A percentile compares a stretch with the other conserved stretches of the same genome.
Evolutionary conservation across 2,113 vertebrate genomes (phyloP).

Genomic region (Chascanopsetta lugubris): DNA sequence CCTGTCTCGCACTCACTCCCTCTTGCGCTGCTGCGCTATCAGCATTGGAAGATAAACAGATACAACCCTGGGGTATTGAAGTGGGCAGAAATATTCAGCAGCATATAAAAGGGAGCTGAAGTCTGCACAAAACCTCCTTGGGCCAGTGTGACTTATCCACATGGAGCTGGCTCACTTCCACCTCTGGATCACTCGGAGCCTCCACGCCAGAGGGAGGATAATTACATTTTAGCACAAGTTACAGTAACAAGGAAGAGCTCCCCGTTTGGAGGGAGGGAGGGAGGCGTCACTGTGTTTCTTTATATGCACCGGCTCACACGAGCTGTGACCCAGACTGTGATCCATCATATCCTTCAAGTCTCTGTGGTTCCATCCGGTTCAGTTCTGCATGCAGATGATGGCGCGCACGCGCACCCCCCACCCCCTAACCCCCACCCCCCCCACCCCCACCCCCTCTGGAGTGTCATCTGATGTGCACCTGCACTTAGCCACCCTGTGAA

Average conservation of each 20-base stretch:
- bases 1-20: conserved; percentile 22
- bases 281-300: conserved; percentile 18
- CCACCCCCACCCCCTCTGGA: conserved; percentile 9
- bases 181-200: conserved; percentile 49
- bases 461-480: conserved; percentile 63
- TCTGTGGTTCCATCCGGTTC: conserved; percentile 51
- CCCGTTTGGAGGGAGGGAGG: conserved; percentile 24
- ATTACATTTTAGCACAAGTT: conserved; percentile 62
- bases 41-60: conserved; percentile 57
- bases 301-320: conserved; percentile 16
- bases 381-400: conserved; percentile 57
- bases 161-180: conserved; percentile 61
- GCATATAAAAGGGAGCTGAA: conserved; percentile 53
- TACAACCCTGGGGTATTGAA: conserved; percentile 56
- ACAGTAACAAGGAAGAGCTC: conserved; percentile 38
- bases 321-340: conserved; percentile 22
- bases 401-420: no score
- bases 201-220: conserved; percentile 51
- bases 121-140: conserved; percentile 46
- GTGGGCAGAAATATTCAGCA: conserved; percentile 64
- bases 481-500: conserved; percentile 45
- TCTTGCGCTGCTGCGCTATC: conserved; percentile 33
- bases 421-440: conserved; percentile 1
- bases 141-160: conserved; percentile 50
- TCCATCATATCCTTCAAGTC: conserved; percentile 26